Evolutionary conservation across 2,888 invertebrate species (phyloP), one percentile per base, ranked within the genome.

Genomic region (Odontocerum albicorne): DNA sequence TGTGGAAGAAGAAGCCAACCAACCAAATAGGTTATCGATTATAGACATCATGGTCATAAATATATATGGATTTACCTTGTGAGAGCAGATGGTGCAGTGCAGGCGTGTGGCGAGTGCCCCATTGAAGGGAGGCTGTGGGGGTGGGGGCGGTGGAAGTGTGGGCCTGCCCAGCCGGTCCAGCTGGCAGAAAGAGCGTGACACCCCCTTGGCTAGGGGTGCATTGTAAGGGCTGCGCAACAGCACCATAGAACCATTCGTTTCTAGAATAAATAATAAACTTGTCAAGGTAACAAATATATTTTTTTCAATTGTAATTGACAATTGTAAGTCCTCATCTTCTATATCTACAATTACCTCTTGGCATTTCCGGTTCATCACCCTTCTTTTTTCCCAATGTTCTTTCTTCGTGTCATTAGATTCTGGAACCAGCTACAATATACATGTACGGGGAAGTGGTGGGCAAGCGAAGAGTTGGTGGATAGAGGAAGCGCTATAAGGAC

Each of bases 151-250:
- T 53, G 68, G 67, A 19, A 72, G 69, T 20, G 62, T 67, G 50
- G 63, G 65, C 61, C 57, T 47, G 63, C 61, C 65, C 71, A 69
- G 72, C 66, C 70, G 72, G 75, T 72, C 71, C 65, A 78, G 68
- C 65, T 75, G 77, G 65, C 77, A 77, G 68, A 77, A 72, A 57
- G 77, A 77, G 3, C 76, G 71, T 43, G 79, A 72, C 64, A 75
- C 75, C 60, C 77, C 77, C 63, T 72, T 72, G 32, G 68, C 66
- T 51, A 75, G 67, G 66, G 68, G 31, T 70, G 63, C 66, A 68
- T 72, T 31, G 71, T 72, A 3, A 70, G 72, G 10, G 74, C 72
- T 36, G 8, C 19, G n/a, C 17, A 39, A 16, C 6, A 40, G 33
- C 13, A 40, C 19, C 33, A 42, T 16, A 3, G 59, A 50, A 17